phyloP scores from a whole-genome alignment of 1,140 invertebrate genomes.

The Grapholita molesta region DNA sequence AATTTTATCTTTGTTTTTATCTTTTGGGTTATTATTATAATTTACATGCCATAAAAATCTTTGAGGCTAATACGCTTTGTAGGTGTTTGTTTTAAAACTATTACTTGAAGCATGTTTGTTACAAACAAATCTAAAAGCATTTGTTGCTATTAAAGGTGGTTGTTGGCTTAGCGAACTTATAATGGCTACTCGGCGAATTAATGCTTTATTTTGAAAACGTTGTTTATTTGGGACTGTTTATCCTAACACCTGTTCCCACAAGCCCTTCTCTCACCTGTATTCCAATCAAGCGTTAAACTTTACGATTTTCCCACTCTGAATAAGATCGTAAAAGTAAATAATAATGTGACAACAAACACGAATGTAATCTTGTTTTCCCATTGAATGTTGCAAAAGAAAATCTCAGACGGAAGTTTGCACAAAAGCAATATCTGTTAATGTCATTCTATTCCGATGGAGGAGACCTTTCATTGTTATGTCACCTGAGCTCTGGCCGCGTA shows the following conservation, averaged over 20 bases:
- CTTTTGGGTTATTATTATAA: too few relatives aligned
- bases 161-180: background rate
- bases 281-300: constrained; percentile 14
- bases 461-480: background rate
- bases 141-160: background rate
- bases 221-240: background rate
- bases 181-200: background rate
- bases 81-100: background rate
- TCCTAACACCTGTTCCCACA: background rate
- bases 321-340: constrained; percentile 9
- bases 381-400: constrained; percentile 4
- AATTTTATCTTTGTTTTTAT: too few relatives aligned
- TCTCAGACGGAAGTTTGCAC: background rate
- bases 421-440: constrained; percentile 16
- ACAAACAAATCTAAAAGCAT: background rate
- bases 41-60: too few relatives aligned
- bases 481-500: background rate
- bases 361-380: constrained; percentile 5
- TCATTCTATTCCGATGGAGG: constrained; percentile 3
- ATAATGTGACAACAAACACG: constrained; percentile 12
- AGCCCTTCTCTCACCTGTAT: background rate
- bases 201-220: background rate
- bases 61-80: too few relatives aligned
- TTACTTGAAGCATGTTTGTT: background rate
- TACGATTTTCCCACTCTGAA: background rate